These are phyloP conservation scores for Drosophila pseudotalamancana DNA, from an alignment of 2,888 invertebrate species.

Conservation along the genomic window DNA sequence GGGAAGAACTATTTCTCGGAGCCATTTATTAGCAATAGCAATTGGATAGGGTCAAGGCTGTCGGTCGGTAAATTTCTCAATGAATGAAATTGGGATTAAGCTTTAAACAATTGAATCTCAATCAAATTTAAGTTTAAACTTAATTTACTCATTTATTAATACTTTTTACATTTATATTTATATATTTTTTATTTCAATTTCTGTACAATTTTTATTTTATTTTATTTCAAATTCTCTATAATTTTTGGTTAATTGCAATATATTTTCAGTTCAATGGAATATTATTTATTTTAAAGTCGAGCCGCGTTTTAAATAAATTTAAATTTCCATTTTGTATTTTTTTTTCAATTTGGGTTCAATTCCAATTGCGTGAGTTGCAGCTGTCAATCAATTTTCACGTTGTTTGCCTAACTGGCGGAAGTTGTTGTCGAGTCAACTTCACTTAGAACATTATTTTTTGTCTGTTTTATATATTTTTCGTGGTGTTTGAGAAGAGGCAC, in stretches of 20 bases:
- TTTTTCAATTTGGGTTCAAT: slow-evolving; percentile 19
- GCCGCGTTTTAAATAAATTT: background rate
- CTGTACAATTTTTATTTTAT: background rate
- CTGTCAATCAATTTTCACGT: slow-evolving; percentile 64
- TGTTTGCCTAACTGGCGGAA: slow-evolving; percentile 57
- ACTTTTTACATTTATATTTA: background rate
- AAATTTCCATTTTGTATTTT: slow-evolving; percentile 11
- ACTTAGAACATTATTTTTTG: slow-evolving; percentile 47
- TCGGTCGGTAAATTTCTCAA: background rate
- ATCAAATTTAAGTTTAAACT: background rate
- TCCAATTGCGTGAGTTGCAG: slow-evolving; percentile 47
- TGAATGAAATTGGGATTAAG: background rate
- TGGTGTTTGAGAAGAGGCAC: slow-evolving; percentile 16
- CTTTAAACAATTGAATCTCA: background rate
- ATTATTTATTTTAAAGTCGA: background rate
- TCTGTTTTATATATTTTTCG: background rate
- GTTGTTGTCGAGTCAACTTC: slow-evolving; percentile 55
- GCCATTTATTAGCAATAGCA: background rate
- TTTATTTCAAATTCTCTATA: no score
- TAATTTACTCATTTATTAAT: no score
- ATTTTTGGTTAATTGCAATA: no score
- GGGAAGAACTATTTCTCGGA: background rate
- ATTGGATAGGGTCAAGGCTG: slow-evolving; percentile 32
- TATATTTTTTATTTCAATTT: background rate
- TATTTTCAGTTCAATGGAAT: background rate